Conservation (phyloP, 1,140 invertebrate genomes). For the Listronotus bonariensis region DNA sequence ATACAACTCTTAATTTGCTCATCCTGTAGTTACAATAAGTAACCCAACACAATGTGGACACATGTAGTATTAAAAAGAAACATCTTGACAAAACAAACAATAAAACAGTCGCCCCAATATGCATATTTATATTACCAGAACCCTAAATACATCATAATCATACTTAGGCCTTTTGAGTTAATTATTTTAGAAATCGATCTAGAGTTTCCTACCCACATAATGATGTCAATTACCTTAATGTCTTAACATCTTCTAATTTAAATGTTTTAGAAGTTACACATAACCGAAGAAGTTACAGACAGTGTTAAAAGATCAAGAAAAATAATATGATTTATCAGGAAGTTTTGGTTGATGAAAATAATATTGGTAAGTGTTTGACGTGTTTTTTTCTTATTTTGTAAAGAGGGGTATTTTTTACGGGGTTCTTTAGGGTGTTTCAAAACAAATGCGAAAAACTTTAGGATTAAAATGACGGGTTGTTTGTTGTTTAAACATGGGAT, state of each 20-base stretch:
- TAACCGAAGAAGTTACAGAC: not conserved
- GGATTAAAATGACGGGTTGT: no score
- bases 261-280: constrained; percentile 14
- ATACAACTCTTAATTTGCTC: no score
- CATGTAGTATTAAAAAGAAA: no score
- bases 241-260: constrained; percentile 17
- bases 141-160: not conserved
- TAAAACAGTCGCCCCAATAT: constrained; percentile 1
- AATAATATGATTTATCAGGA: constrained; percentile 13
- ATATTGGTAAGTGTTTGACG: not conserved
- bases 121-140: constrained; percentile 25
- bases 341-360: not conserved
- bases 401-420: no score
- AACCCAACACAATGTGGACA: no score
- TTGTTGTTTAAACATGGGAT: no score
- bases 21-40: no score
- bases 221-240: constrained; percentile 22
- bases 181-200: constrained; percentile 16
- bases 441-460: no score
- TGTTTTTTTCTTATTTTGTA: no score
- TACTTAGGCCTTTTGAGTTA: constrained; percentile 2
- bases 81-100: no score
- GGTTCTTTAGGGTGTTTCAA: no score
- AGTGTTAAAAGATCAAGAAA: not conserved
- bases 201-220: constrained; percentile 11